Evolutionary conservation across 2,797 vertebrate genomes (phyloP).

Genomic region (Anableps anableps): DNA sequence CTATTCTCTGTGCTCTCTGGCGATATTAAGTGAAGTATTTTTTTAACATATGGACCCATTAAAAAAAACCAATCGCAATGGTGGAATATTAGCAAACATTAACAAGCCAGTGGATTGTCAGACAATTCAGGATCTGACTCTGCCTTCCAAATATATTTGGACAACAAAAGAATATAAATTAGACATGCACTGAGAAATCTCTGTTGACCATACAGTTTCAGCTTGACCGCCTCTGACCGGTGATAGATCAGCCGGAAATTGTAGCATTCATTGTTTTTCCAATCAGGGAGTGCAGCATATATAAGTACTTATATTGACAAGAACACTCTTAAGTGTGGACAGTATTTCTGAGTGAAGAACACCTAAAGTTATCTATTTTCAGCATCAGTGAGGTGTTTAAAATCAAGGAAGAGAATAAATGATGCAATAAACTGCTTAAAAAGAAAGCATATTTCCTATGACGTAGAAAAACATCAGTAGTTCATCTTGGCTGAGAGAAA

Average conservation of each 20-base stretch:
- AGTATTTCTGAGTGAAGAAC: not conserved
- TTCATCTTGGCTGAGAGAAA: not conserved
- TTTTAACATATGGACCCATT: constrained; percentile 63
- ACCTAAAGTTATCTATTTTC: not conserved
- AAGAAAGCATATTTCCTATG: not conserved
- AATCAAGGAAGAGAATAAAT: constrained; percentile 24
- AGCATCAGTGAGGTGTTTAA: not conserved
- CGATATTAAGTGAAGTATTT: constrained; percentile 40
- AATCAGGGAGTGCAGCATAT: not conserved
- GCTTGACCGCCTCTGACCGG: no score
- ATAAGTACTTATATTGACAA: not conserved
- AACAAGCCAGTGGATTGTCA: constrained; percentile 58
- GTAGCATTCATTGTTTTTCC: not conserved
- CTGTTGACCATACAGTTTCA: not conserved
- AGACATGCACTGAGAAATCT: constrained; percentile 30
- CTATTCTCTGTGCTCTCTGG: constrained; percentile 20
- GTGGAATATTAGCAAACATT: constrained; percentile 61
- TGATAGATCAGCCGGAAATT: not conserved
- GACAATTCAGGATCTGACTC: constrained; percentile 52
- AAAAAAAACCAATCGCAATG: constrained; percentile 71
- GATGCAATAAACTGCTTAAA: not conserved
- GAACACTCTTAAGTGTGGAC: not conserved
- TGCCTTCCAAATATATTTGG: constrained; percentile 29
- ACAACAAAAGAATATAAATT: constrained; percentile 17
- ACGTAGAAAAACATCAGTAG: not conserved